Percentiles rank a stretch among this genome's conserved stretches.
Evolutionary conservation across 2,888 invertebrate genomes (phyloP).

Genomic region (Eutolmus rufibarbis): DNA sequence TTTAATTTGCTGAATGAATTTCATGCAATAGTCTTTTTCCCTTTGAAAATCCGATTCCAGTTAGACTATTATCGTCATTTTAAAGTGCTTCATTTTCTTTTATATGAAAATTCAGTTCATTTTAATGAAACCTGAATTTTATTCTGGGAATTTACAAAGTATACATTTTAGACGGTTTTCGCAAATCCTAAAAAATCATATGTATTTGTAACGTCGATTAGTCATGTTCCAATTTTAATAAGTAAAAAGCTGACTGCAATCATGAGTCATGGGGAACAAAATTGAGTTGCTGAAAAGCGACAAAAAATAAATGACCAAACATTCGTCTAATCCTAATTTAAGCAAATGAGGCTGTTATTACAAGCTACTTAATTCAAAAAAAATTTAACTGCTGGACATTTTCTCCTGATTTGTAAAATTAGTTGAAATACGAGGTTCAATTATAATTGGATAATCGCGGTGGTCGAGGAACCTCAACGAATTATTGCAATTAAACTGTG

Average conservation of each 20-base stretch:
- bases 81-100: too few relatives aligned
- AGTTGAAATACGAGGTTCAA: neutral
- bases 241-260: neutral
- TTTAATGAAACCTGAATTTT: too few relatives aligned
- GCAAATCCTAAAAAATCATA: too few relatives aligned
- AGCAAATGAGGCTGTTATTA: neutral
- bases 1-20: neutral
- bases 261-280: neutral
- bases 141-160: too few relatives aligned
- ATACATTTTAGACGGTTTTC: too few relatives aligned
- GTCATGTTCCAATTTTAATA: neutral
- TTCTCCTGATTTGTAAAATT: slow-evolving; percentile 3
- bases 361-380: neutral
- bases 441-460: neutral
- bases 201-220: too few relatives aligned
- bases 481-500: neutral
- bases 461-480: neutral
- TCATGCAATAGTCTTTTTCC: neutral
- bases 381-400: neutral
- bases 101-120: too few relatives aligned
- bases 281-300: neutral
- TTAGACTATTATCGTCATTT: too few relatives aligned
- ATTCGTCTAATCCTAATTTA: neutral
- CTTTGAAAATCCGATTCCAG: too few relatives aligned
- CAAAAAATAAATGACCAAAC: neutral